A percentile compares a stretch with the other conserved stretches of the same genome.
Evolutionary conservation across 2,113 vertebrate genomes (phyloP).

Genomic region (Terrapene triunguis): DNA sequence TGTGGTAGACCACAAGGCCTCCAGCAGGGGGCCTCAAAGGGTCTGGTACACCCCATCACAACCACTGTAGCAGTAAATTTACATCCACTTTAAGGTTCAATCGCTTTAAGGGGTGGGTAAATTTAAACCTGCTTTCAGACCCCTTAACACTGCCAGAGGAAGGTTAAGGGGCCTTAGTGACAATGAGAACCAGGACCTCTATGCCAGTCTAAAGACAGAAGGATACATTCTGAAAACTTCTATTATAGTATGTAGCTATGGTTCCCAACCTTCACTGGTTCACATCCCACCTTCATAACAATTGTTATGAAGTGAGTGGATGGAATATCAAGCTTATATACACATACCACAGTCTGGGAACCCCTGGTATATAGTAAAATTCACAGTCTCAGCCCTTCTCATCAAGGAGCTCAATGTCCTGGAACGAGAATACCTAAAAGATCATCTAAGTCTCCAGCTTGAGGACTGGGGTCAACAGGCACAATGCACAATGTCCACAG

Average conservation of each 20-base stretch:
- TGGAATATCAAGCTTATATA: too few relatives aligned
- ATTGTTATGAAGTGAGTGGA: too few relatives aligned
- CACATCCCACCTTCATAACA: too few relatives aligned
- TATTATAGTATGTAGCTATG: background rate
- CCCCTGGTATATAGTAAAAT: background rate
- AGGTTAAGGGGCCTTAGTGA: too few relatives aligned
- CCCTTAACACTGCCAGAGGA: too few relatives aligned
- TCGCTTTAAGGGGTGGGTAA: background rate
- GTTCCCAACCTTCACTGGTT: too few relatives aligned
- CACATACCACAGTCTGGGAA: too few relatives aligned
- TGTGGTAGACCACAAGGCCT: too few relatives aligned
- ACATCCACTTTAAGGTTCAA: too few relatives aligned
- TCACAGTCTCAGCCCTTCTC: background rate
- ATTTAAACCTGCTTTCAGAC: background rate
- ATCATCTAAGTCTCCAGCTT: background rate
- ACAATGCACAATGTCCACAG: background rate
- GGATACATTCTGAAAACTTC: background rate
- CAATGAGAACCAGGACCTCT: background rate
- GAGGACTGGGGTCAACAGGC: background rate
- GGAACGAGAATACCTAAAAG: background rate
- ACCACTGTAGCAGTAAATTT: too few relatives aligned
- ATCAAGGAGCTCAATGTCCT: background rate
- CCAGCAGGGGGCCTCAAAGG: too few relatives aligned
- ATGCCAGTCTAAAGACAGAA: background rate
- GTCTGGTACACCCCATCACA: too few relatives aligned